phyloP scores from a whole-genome alignment of 2,888 invertebrate genomes.

The Heliconius ismenius region DNA sequence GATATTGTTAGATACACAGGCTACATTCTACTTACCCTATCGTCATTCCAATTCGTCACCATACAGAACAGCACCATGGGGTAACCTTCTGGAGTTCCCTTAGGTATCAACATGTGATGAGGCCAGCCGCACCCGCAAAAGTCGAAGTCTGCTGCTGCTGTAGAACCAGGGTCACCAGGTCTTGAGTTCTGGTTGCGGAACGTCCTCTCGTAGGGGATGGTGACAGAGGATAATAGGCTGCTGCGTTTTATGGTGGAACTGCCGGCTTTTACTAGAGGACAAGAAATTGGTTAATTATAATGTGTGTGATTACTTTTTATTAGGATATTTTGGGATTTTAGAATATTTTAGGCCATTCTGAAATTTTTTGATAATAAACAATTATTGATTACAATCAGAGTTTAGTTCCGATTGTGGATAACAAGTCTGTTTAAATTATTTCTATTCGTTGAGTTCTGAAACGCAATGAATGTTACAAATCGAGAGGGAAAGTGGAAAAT shows the following conservation, averaged over 20 bases:
- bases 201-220: constrained; percentile 90
- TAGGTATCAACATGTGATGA: constrained; percentile 89
- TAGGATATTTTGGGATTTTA: too few relatives aligned
- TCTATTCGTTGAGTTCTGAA: too few relatives aligned
- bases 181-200: constrained; percentile 86
- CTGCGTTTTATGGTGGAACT: constrained; percentile 84
- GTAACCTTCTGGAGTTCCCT: constrained; percentile 85
- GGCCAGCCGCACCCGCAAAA: constrained; percentile 96
- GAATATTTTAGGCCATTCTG: too few relatives aligned
- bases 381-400: too few relatives aligned
- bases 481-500: too few relatives aligned
- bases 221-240: constrained; percentile 88
- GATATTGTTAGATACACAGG: neutral
- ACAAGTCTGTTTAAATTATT: too few relatives aligned
- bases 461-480: too few relatives aligned
- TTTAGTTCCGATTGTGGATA: too few relatives aligned
- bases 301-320: too few relatives aligned
- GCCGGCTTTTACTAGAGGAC: constrained; percentile 83
- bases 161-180: constrained; percentile 79
- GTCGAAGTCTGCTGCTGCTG: constrained; percentile 83
- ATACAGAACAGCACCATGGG: constrained; percentile 87
- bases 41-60: constrained; percentile 87
- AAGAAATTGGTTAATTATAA: neutral
- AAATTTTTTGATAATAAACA: too few relatives aligned
- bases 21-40: constrained; percentile 72